Evolutionary conservation across 2,888 invertebrate species (phyloP).

Genomic region (Sesia apiformis): DNA sequence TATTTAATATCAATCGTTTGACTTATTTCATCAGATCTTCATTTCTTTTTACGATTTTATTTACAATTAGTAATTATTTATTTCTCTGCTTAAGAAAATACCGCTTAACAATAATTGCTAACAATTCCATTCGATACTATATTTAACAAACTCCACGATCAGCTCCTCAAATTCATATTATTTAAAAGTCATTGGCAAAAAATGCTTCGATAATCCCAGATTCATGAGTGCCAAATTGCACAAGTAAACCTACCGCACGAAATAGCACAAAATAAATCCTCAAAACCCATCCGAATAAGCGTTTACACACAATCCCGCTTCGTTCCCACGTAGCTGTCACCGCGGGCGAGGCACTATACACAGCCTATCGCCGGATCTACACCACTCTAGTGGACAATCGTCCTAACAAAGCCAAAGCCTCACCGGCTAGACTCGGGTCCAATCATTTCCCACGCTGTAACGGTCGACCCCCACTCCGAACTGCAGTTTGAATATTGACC

Average conservation of each 20-base stretch:
- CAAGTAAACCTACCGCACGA: not conserved
- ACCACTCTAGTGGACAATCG: slow-evolving; percentile 69
- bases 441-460: slow-evolving; percentile 73
- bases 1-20: too few relatives aligned
- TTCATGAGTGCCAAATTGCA: too few relatives aligned
- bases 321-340: slow-evolving; percentile 71
- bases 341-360: slow-evolving; percentile 40
- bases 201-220: too few relatives aligned
- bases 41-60: too few relatives aligned
- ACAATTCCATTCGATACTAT: too few relatives aligned
- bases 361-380: slow-evolving; percentile 67
- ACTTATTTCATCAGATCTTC: too few relatives aligned
- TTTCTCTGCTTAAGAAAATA: too few relatives aligned
- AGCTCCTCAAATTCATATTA: too few relatives aligned
- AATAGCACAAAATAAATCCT: not conserved
- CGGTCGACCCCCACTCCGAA: slow-evolving; percentile 59
- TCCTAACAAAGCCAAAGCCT: slow-evolving; percentile 72
- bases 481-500: slow-evolving; percentile 61
- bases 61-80: too few relatives aligned
- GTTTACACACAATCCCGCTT: slow-evolving; percentile 49
- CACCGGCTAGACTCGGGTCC: slow-evolving; percentile 49
- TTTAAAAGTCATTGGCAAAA: too few relatives aligned
- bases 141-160: too few relatives aligned
- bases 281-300: slow-evolving; percentile 32
- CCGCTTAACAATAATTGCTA: too few relatives aligned